Conservation (phyloP, 92 coral and sea anemone genomes). For the Muricea muricata region DNA sequence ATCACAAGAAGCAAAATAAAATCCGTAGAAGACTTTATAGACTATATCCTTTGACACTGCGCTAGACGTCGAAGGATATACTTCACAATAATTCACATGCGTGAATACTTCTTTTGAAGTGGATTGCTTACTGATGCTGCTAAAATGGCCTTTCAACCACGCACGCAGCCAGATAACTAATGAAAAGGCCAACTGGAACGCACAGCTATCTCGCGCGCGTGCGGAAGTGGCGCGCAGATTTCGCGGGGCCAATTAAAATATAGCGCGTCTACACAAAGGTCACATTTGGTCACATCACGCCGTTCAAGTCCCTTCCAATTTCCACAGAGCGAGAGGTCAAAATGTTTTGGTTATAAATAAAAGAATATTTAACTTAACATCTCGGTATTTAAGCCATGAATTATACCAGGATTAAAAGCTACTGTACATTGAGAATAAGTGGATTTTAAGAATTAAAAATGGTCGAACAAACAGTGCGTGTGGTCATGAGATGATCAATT, state of each 20-base stretch:
- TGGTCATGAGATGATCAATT: neutral
- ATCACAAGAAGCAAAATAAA: neutral
- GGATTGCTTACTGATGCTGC: neutral
- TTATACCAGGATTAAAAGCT: neutral
- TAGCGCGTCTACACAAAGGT: neutral
- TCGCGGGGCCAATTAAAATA: constrained; percentile 4
- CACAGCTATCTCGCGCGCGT: neutral
- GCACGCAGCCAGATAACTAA: constrained; percentile 17
- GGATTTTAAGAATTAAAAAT: neutral
- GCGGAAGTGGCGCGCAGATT: neutral
- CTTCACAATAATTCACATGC: neutral
- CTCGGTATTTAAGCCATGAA: neutral
- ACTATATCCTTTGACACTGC: neutral
- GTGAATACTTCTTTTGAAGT: neutral
- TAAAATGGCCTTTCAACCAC: neutral
- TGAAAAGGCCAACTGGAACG: constrained; percentile 2
- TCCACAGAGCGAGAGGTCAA: no score
- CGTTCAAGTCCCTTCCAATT: neutral
- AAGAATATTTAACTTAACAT: neutral
- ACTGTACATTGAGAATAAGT: neutral
- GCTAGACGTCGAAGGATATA: neutral
- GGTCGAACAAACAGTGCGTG: neutral
- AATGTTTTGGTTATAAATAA: neutral
- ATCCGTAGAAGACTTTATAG: neutral
- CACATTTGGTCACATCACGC: neutral